These are phyloP conservation scores for Phania funesta DNA, from an alignment of 2,888 invertebrate genomes.

Conservation along the genomic window DNA sequence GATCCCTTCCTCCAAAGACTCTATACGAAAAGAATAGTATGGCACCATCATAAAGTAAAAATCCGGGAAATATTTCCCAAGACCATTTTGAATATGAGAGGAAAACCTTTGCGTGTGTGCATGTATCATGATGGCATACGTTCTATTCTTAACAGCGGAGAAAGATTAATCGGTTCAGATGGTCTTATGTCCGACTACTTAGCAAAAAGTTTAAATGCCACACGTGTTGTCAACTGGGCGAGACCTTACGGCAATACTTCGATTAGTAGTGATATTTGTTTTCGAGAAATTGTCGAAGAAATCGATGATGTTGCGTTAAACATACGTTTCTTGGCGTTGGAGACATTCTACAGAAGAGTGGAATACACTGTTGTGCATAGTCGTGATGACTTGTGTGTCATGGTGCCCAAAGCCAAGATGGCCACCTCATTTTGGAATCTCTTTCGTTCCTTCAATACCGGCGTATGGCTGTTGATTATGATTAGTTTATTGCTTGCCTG, in stretches of 20 bases:
- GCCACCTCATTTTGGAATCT: constrained; percentile 81
- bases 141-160: constrained; percentile 73
- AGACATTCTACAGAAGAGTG: constrained; percentile 81
- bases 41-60: constrained; percentile 38
- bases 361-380: constrained; percentile 82
- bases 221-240: constrained; percentile 76
- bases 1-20: constrained; percentile 81
- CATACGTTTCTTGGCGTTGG: constrained; percentile 81
- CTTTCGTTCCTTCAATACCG: constrained; percentile 75
- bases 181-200: constrained; percentile 79
- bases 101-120: constrained; percentile 75
- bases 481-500: constrained; percentile 71
- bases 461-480: constrained; percentile 74
- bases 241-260: constrained; percentile 67
- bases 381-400: constrained; percentile 83
- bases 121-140: constrained; percentile 79
- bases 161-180: constrained; percentile 78
- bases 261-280: constrained; percentile 72
- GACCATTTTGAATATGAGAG: constrained; percentile 75
- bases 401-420: constrained; percentile 81
- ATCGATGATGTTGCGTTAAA: constrained; percentile 82
- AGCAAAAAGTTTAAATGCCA: constrained; percentile 81
- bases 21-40: not conserved
- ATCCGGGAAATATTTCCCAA: constrained; percentile 74
- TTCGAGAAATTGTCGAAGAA: constrained; percentile 71